phyloP scores from a whole-genome alignment of 2,113 vertebrate genomes.

The Tricholaema leucomelas region DNA sequence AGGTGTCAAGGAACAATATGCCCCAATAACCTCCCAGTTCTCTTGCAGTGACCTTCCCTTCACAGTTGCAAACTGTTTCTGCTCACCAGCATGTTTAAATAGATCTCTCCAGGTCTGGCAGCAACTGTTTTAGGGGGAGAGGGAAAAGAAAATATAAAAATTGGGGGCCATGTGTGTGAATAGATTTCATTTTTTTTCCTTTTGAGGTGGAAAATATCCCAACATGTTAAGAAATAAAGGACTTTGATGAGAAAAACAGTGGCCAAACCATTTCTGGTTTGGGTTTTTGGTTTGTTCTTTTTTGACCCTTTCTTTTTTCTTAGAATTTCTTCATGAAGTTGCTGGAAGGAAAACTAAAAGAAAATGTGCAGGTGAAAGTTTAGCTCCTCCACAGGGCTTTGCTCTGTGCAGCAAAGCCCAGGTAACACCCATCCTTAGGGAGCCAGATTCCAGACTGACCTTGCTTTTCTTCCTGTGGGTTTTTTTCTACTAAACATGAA shows the following conservation, averaged over 20 bases:
- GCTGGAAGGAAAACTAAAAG: neutral
- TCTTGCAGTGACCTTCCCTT: conserved; percentile 47
- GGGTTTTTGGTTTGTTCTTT: neutral
- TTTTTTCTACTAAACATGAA: neutral
- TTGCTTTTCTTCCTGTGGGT: neutral
- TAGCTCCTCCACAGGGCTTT: neutral
- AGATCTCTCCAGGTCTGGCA: conserved; percentile 19
- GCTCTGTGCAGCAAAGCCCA: neutral
- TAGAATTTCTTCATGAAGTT: neutral
- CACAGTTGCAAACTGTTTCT: conserved; percentile 21
- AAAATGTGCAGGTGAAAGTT: neutral
- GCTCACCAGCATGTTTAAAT: conserved; percentile 31
- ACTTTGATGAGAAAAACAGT: neutral
- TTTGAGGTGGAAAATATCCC: neutral
- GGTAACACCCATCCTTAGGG: neutral
- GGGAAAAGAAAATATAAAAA: neutral
- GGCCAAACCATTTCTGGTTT: neutral
- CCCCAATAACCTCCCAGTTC: conserved; percentile 37
- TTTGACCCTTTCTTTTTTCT: neutral
- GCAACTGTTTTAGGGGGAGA: neutral
- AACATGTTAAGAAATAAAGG: neutral
- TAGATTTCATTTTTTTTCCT: neutral
- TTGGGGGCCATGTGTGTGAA: neutral
- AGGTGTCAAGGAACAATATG: conserved; percentile 56
- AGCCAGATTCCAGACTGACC: neutral